Evolutionary conservation across 2,797 vertebrate species (phyloP).

Genomic region (Erpetoichthys calabaricus): DNA sequence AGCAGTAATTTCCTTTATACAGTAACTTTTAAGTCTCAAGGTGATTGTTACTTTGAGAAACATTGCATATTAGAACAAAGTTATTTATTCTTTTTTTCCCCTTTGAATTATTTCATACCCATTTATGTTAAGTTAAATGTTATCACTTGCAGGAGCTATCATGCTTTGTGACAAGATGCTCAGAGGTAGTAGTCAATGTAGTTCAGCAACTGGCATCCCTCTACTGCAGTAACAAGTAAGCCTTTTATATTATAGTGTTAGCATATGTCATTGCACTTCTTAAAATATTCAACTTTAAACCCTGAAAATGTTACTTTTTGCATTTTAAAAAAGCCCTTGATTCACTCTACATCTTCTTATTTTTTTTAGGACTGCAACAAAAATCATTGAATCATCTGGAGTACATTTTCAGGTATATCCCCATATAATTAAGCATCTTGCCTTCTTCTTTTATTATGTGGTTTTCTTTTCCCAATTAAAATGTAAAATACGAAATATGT

Average conservation of each 20-base stretch:
- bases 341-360: neutral
- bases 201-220: conserved; percentile 88
- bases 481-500: too few relatives aligned
- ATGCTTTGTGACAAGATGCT: conserved; percentile 88
- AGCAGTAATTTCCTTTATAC: too few relatives aligned
- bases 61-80: too few relatives aligned
- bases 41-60: too few relatives aligned
- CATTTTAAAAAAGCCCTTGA: neutral
- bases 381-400: conserved; percentile 88
- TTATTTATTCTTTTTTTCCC: too few relatives aligned
- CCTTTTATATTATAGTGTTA: conserved; percentile 7
- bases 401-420: conserved; percentile 88
- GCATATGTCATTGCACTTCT: neutral
- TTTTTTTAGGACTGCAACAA: conserved; percentile 62
- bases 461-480: too few relatives aligned
- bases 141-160: conserved; percentile 72
- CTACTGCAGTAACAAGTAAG: conserved; percentile 90
- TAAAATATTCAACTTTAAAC: neutral
- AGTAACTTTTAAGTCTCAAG: too few relatives aligned
- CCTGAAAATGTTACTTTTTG: neutral
- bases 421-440: neutral
- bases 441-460: too few relatives aligned
- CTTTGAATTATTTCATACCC: neutral
- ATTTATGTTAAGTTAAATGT: neutral
- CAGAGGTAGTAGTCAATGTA: conserved; percentile 86